These are phyloP conservation scores for Cheirogaleus medius DNA, from an alignment of 2,113 vertebrate genomes.

Conservation along the genomic window DNA sequence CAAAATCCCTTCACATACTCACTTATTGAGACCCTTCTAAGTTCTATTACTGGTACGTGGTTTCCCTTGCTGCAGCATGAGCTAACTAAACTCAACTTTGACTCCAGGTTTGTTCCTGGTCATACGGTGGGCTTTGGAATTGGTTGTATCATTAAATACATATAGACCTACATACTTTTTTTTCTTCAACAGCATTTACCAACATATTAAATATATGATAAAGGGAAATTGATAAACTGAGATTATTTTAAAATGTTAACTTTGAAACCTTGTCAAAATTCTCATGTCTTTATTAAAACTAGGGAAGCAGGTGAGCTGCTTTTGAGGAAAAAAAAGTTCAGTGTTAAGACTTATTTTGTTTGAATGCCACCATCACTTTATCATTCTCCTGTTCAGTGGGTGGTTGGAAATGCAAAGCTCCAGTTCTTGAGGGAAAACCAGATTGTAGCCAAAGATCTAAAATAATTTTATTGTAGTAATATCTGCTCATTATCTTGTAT, in stretches of 20 bases:
- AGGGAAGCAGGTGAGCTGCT: neutral
- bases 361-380: neutral
- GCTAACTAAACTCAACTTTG: neutral
- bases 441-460: neutral
- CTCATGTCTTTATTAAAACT: neutral
- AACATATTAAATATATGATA: neutral
- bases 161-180: neutral
- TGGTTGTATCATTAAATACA: too few relatives aligned
- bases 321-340: neutral
- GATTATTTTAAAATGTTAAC: neutral
- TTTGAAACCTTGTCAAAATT: neutral
- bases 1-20: neutral
- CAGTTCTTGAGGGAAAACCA: neutral
- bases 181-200: neutral
- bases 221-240: neutral
- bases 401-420: neutral
- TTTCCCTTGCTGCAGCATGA: neutral
- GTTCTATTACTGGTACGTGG: accelerated
- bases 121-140: too few relatives aligned
- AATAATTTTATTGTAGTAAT: neutral
- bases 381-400: neutral
- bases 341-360: neutral
- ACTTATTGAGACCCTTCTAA: neutral
- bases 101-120: neutral
- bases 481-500: neutral